Conservation (phyloP, 2,797 vertebrate genomes). For the Delichon dasypus region DNA sequence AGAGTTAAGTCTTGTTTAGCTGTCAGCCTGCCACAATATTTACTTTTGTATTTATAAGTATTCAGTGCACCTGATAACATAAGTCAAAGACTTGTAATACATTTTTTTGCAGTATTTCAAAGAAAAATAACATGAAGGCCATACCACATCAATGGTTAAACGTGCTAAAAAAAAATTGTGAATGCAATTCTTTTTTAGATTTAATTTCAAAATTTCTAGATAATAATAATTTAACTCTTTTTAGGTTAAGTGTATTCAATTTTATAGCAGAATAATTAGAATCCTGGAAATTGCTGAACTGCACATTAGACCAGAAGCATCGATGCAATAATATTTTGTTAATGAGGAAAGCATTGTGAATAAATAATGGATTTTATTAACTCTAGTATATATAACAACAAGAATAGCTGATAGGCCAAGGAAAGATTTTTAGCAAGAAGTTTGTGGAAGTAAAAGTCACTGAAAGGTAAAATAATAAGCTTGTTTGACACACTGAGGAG, state of each 20-base stretch:
- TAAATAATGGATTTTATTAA: slow-evolving; percentile 30
- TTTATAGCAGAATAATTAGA: neutral
- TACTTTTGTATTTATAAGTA: neutral
- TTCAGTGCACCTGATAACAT: neutral
- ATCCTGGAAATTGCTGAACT: neutral
- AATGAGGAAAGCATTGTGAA: slow-evolving; percentile 17
- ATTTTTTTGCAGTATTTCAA: neutral
- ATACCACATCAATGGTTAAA: neutral
- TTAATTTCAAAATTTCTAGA: neutral
- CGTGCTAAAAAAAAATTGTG: neutral
- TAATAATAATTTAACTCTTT: neutral
- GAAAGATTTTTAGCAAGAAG: neutral
- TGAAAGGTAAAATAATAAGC: slow-evolving; percentile 40
- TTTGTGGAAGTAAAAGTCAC: neutral
- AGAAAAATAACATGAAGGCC: neutral
- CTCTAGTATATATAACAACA: neutral
- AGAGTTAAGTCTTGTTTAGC: neutral
- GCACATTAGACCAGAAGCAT: neutral
- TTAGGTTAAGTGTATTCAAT: neutral
- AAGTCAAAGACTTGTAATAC: neutral
- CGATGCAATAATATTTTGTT: neutral
- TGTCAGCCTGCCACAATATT: neutral
- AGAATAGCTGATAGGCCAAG: neutral
- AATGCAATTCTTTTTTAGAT: neutral
- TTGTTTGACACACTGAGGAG: neutral